A percentile compares a stretch with the other conserved stretches of the same genome.
These are phyloP conservation scores for Xenopus borealis DNA, from an alignment of 2,113 vertebrate species.

Conservation along the genomic window DNA sequence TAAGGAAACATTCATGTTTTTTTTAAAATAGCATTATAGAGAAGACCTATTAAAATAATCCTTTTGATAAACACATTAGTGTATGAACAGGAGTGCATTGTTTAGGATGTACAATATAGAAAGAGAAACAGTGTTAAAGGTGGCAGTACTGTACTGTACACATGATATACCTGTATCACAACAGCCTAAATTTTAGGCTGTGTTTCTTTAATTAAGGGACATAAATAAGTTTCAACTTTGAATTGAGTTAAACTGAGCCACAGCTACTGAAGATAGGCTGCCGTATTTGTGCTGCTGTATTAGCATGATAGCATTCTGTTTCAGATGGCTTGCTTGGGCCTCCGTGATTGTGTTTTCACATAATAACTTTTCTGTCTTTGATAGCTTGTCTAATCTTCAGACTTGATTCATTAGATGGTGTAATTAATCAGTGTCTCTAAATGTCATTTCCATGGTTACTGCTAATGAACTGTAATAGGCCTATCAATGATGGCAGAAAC, in stretches of 20 bases:
- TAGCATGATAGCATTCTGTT: neutral
- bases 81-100: too few species aligned
- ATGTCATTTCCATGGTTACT: slow-evolving; percentile 45
- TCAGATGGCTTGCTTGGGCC: slow-evolving; percentile 25
- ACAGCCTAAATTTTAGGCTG: too few species aligned
- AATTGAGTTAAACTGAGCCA: neutral
- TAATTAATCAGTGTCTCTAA: slow-evolving; percentile 45
- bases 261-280: slow-evolving; percentile 1
- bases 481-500: slow-evolving; percentile 45
- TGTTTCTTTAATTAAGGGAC: too few species aligned
- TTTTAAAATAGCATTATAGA: too few species aligned
- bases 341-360: slow-evolving; percentile 40
- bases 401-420: slow-evolving; percentile 46
- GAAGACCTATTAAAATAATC: too few species aligned
- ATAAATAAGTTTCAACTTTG: neutral
- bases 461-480: slow-evolving; percentile 44
- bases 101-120: too few species aligned
- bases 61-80: too few species aligned
- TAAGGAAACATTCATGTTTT: too few species aligned
- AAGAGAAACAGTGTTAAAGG: too few species aligned
- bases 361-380: slow-evolving; percentile 40
- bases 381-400: slow-evolving; percentile 43
- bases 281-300: slow-evolving; percentile 8
- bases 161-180: too few species aligned
- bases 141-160: too few species aligned